Percentiles rank a stretch among this genome's conserved stretches.
phyloP scores from a whole-genome alignment of 2,797 vertebrate genomes.

The Sternarchorhynchus goeldii region DNA sequence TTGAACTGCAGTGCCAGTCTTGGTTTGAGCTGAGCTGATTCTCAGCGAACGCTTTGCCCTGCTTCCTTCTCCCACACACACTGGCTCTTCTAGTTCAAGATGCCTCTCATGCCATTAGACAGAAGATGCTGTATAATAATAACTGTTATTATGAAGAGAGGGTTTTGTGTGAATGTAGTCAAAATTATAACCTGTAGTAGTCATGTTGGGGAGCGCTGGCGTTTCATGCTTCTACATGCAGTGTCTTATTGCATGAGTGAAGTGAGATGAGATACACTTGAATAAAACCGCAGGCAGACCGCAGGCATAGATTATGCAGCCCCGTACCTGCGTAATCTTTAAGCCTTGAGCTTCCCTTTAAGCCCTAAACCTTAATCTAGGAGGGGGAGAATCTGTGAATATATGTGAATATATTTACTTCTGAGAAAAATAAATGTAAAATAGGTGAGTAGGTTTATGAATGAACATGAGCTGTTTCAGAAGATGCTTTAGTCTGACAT shows the following conservation, averaged over 20 bases:
- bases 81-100: constrained; percentile 7
- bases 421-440: neutral
- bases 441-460: neutral
- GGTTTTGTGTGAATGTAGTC: neutral
- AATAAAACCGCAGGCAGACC: constrained; percentile 28
- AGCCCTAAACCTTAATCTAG: constrained; percentile 40
- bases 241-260: constrained; percentile 30
- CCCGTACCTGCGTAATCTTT: constrained; percentile 61
- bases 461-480: neutral
- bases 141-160: constrained; percentile 1
- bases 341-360: constrained; percentile 57
- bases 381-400: neutral
- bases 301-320: constrained; percentile 54
- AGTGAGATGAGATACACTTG: constrained; percentile 31
- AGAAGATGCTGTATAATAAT: constrained; percentile 3
- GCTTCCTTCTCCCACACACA: neutral
- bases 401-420: neutral
- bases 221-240: constrained; percentile 20
- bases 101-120: neutral
- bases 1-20: neutral
- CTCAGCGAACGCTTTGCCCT: neutral
- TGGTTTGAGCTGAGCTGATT: constrained; percentile 3
- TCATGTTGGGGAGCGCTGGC: constrained; percentile 18
- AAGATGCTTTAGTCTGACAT: neutral
- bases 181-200: constrained; percentile 19